Evolutionary conservation across 2,797 vertebrate species (phyloP), one percentile per base, ranked within the genome.

Genomic region (Sebastes baramenuke): DNA sequence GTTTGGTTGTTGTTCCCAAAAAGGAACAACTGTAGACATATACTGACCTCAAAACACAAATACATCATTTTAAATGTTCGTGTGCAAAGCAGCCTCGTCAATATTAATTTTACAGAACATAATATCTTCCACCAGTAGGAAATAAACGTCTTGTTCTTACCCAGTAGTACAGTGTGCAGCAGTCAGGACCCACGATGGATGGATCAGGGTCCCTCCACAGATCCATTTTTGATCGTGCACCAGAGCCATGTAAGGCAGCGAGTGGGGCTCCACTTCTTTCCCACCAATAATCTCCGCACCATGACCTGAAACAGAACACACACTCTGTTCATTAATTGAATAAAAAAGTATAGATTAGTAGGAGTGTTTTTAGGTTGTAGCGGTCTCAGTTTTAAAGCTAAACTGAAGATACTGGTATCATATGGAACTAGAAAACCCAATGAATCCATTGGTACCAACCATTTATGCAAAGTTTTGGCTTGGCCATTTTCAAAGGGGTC

Each of bases 241-340:
- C 56, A 92, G 80, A 83, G 86, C 94, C 94, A 95, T 94, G 89
- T 46, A 92, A 4, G 89, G 93, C 86, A 95, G 4, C 0, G 94
- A 95, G 76, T 95, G 93, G 29, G 85, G 80, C 8, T 0, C 0
- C n/a, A 94, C 94, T 80, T 93, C 88, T 49, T 68, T 62, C 6
- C 95, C 95, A 16, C 30, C 72, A 54, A 95, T 93, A n/a, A 95
- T 94, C 74, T 94, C 92, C 59, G 89, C 82, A 2, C 89, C 89
- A 62, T 76, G 32, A 79, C 80, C 95, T 95, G 13, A 49, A 42
- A 67, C 12, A 75, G n/a, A 78, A 64, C 27, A 71, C 7, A 73
- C 8, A 71, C 16, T 60, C 9, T n/a, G 3, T 1, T 24, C 14
- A 64, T 29, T 20, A 6, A 27, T 27, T 42, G 2, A 36, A 14